Conservation (phyloP, 92 coral and sea anemone species). For the Epizoanthus fatuus region DNA sequence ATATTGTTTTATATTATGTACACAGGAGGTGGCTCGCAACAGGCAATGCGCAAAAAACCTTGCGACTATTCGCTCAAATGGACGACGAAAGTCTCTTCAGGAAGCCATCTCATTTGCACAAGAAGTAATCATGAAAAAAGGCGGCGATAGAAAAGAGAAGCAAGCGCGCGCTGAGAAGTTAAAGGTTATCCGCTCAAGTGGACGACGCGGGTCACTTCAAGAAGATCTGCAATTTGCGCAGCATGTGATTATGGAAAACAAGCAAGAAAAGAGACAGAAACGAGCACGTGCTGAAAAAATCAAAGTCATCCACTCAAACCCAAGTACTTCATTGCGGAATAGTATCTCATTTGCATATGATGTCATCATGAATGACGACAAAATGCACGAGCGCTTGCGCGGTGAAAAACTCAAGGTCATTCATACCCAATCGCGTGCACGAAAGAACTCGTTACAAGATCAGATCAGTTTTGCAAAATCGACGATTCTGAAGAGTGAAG, state of each 20-base stretch:
- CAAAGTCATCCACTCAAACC: background rate
- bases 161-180: too few relatives aligned
- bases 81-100: too few relatives aligned
- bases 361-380: background rate
- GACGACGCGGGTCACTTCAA: constrained; percentile 2
- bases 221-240: too few relatives aligned
- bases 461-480: constrained; percentile 29
- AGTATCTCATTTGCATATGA: constrained; percentile 16
- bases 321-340: background rate
- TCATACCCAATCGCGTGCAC: background rate
- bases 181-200: too few relatives aligned
- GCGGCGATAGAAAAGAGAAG: too few relatives aligned
- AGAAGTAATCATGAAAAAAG: too few relatives aligned
- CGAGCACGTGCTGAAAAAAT: background rate
- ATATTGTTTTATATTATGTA: too few relatives aligned
- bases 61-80: too few relatives aligned
- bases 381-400: background rate
- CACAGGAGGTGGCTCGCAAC: too few relatives aligned
- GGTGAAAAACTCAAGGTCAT: constrained; percentile 3
- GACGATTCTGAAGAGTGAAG: background rate
- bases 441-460: constrained; percentile 17
- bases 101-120: too few relatives aligned
- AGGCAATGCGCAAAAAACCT: too few relatives aligned
- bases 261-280: background rate
- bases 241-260: background rate